Evolutionary conservation across 2,888 invertebrate genomes (phyloP), one percentile per base, ranked within the genome.

Genomic region (Cephus pulcher): DNA sequence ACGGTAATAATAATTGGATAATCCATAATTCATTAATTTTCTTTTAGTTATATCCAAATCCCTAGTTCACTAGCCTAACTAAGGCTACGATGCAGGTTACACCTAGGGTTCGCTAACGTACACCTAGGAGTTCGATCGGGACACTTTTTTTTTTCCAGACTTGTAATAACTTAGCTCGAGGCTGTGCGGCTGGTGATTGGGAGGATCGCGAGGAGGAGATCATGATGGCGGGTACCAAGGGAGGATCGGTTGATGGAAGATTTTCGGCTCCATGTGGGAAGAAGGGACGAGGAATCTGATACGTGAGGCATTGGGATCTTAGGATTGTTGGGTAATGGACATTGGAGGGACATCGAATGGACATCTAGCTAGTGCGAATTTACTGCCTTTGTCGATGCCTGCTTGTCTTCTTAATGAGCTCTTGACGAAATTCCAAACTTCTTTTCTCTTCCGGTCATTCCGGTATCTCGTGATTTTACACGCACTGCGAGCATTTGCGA

Each of bases 71-170:
- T 80, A 82, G 78, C 79, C 79, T 82, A 82, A 40, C 79, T 78
- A 80, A 78, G 79, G 79, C 82, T 83, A 83, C 77, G 78, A 83
- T 82, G 83, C 79, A 75, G 77, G 75, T 77, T 79, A 79, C 75
- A 82, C 76, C 81, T 84, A 82, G 79, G 79, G 79, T 76, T 77
- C 71, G 74, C 78, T 82, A 81, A 80, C 77, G 78, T 80, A 84
- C 78, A 80, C 78, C 80, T 83, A 82, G 76, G 77, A 80, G 75
- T 82, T 83, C 73, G 81, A 78, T 80, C 81, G 81, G 80, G 80
- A 82, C 81, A 82, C 78, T 79, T 80, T 76, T 33, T 81, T 30
- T 81, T 79, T 81, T 69, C 80, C 81, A 79, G 80, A 81, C 80
- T 81, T 82, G n/a, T 79, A 34, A 75, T 81, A 76, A 69, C 74